Base-by-base conservation (phyloP, 2,113 vertebrate species). In the Thamnaconus septentrionalis region DNA sequence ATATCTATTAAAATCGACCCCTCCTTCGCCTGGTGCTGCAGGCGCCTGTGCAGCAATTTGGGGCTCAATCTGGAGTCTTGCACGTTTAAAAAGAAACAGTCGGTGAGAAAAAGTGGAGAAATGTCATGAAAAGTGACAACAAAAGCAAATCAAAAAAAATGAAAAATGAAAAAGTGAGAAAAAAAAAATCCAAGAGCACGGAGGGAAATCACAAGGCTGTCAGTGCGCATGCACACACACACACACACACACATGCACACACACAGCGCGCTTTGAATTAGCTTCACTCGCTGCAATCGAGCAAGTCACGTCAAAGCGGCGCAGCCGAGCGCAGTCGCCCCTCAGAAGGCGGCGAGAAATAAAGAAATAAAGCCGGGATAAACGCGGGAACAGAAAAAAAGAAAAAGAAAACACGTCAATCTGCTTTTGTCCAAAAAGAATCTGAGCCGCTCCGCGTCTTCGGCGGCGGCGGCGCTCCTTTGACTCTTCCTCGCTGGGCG, bases 331-430 rank as follows among this genome's bases (percentile, higher is more conserved):
- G 80, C 75, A 77, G 61, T 5, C 7, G 52, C 54, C 69, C 70
- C 79, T 81, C 74, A 75, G 66, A 85, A 78, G 80, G 73, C 73
- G 56, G 68, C 57, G 18, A 2, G 18, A 31, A 31, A 31, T 31
- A 53, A 73, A 68, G 61, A 69, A 84, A 86, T 69, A 56, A 57
- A 3, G 51, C 4, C 8, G 48, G 48, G n/a, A 50, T n/a, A 50
- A 50, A 50, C 8, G 48, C 11, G 48, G 18, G 18, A 31, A 31
- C 18, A 31, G 2, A 31, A 31, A 31, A 31, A 31, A 31, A 31
- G 71, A 66, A 67, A 86, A 85, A 78, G 85, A 88, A 87, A 88
- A 88, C 81, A 85, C 70, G 75, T 79, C 86, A 83, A 75, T 86
- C 81, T 76, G 66, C 71, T 78, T 31, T 64, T 41, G 66, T 84